These are phyloP conservation scores for Salvelinus fontinalis DNA, from an alignment of 2,113 vertebrate genomes.

Conservation along the genomic window DNA sequence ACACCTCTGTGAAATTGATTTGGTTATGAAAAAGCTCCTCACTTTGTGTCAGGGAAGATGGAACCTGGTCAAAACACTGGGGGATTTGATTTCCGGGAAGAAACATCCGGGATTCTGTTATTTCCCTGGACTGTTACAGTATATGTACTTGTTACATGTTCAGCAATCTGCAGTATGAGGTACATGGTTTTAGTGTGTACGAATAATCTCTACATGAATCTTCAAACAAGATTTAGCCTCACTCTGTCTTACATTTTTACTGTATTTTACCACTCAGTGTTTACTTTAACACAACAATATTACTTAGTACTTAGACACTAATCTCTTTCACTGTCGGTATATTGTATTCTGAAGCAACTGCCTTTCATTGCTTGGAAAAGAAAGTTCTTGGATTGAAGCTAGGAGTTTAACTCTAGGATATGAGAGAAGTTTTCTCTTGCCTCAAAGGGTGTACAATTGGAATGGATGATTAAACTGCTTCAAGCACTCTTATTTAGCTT, in stretches of 20 bases:
- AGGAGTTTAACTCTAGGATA: too few species aligned
- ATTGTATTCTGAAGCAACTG: background rate
- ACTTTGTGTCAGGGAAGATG: background rate
- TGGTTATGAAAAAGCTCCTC: background rate
- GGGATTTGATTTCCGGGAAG: background rate
- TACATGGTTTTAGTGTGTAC: background rate
- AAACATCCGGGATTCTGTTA: too few species aligned
- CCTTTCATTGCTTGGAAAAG: too few species aligned
- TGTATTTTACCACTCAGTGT: too few species aligned
- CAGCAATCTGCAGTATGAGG: too few species aligned
- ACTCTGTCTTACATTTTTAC: too few species aligned
- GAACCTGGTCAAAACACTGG: background rate
- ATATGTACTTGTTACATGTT: background rate
- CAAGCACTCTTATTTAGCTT: background rate
- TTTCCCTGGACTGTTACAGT: too few species aligned
- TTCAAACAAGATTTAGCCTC: background rate
- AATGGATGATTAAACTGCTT: background rate
- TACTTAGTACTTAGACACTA: background rate
- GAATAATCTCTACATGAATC: background rate
- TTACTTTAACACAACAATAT: too few species aligned
- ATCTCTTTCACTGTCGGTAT: background rate
- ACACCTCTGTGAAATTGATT: too few species aligned
- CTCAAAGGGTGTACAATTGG: background rate
- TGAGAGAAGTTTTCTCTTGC: background rate
- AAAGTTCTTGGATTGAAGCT: background rate